phyloP scores from a whole-genome alignment of 2,113 vertebrate genomes.

The Mustela lutreola region DNA sequence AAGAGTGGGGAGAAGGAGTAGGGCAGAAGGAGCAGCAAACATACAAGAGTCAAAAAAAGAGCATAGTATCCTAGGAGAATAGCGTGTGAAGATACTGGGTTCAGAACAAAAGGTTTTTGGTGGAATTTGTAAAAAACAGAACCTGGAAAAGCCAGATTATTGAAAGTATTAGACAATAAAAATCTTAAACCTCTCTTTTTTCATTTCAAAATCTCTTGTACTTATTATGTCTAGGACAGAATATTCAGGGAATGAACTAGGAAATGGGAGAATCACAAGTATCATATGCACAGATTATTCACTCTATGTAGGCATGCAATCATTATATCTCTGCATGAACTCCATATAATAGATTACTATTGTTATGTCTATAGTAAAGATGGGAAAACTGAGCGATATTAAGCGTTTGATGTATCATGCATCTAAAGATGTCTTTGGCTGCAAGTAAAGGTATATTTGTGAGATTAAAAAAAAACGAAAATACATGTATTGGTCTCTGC shows the following conservation, averaged over 20 bases:
- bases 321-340: background rate
- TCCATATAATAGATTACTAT: background rate
- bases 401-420: background rate
- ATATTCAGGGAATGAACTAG: conserved; percentile 5
- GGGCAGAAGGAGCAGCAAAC: background rate
- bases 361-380: background rate
- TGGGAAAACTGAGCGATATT: background rate
- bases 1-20: background rate
- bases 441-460: background rate
- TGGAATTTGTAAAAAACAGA: background rate
- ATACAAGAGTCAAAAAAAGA: background rate
- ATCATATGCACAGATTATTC: background rate
- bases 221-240: background rate
- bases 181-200: background rate
- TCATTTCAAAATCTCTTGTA: background rate
- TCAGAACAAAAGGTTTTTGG: background rate
- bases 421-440: background rate
- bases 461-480: conserved; percentile 7
- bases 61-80: background rate
- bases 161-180: background rate
- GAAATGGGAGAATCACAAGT: background rate
- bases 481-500: background rate
- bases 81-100: background rate
- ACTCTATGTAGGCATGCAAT: background rate
- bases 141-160: background rate